Evolutionary conservation across 2,888 invertebrate species (phyloP), one percentile per base, ranked within the genome.

Genomic region (Synergus japonicus): DNA sequence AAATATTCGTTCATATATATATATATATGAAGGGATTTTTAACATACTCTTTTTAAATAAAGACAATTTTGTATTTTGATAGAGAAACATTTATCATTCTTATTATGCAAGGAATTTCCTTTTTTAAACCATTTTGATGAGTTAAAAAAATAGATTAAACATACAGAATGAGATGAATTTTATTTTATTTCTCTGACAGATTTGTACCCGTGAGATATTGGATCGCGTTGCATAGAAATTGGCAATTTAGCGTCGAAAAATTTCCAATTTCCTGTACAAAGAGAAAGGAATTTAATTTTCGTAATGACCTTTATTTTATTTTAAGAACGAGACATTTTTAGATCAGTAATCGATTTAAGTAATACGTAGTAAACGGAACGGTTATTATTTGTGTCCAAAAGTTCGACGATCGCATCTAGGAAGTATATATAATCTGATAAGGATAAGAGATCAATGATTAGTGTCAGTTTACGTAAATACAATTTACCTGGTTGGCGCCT

Each of bases 401-500:
- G 49, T 69, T 69, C 49, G 29, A 49, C 29, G 49, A 69, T 69
- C 46, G 15, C 9, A 69, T 69, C n/a, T 69, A 29, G 49, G 69
- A 29, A 29, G 37, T 46, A 29, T 4, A 37, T 69, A 69, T 22
- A 22, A 69, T 54, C 69, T 29, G 69, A 69, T 69, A 69, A 69
- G 12, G 69, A 69, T 69, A 69, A 69, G 49, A 69, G 49, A 29
- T 49, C 69, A 67, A 46, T 69, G 69, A 69, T 69, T 37, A 49
- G 69, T 37, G 69, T 37, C 69, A 49, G 69, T 69, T 67, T 18
- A 22, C 44, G 22, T 67, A 67, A 67, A 67, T 46, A 67, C 46
- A 22, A 46, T 67, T 69, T 29, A 66, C 43, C 29, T 69, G 2
- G 9, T 10, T 69, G 54, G 69, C 69, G 69, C 69, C 69, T 22